Base-by-base conservation (phyloP, 2,888 invertebrate species). In the Nomada fabriciana region DNA sequence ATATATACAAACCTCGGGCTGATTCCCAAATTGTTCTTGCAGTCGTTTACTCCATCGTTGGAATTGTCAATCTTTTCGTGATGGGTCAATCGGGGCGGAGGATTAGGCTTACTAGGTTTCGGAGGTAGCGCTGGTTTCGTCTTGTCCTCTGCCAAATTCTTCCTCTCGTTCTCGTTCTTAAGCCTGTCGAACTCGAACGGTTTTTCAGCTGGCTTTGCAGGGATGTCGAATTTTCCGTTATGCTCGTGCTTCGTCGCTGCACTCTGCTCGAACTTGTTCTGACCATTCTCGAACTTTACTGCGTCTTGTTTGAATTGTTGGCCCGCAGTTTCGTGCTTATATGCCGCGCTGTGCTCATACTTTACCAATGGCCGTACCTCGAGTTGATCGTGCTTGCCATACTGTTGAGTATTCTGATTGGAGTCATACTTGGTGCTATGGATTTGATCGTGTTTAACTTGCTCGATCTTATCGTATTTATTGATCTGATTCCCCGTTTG, bases 81-180 rank as follows among this genome's bases (percentile, higher is more conserved):
- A 80, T 91, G 93, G 47, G 92, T 93, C 76, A 93, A 86, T 86
- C 94, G 91, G 13, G 93, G 94, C 43, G 93, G 93, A 61, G 93
- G 93, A 88, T 93, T 93, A 11, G 94, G 93, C 72, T 94, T 94
- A 83, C 90, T 92, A 18, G 98, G 98, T 94, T 98, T 98, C 13
- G 97, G 97, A 81, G 97, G 97, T 93, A 97, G 93, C 2, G 97
- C 97, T 0, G 97, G 97, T 92, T 97, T 97, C 64, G 95, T 91
- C 63, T 94, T 93, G 77, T 93, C 93, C 68, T 93, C 92, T 23
- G 90, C 89, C 50, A 88, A 79, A 50, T 79, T 81, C 76, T 92
- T 92, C 64, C 91, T 90, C 29, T 92, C 91, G 67, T 59, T 67
- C 42, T 89, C 91, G 43, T 80, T 89, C 71, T 91, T 91, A 67